Percentiles rank a stretch among this genome's conserved stretches.
phyloP scores from a whole-genome alignment of 2,113 vertebrate species.

The Aythya baeri region DNA sequence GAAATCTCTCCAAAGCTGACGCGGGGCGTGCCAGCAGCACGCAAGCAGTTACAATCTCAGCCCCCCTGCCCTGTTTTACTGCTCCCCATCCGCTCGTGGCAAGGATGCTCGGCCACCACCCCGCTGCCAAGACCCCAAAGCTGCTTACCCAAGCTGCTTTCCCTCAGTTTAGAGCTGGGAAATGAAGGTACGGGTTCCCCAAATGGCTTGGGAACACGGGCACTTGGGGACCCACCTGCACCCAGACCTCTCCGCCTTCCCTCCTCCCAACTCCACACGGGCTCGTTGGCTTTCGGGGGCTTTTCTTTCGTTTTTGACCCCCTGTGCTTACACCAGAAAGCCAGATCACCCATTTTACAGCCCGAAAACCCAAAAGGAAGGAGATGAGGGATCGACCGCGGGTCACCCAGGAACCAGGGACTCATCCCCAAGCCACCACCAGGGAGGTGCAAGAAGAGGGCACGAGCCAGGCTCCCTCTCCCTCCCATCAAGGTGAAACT shows the following conservation, averaged over 20 bases:
- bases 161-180: neutral
- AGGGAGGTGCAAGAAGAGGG: no score
- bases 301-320: neutral
- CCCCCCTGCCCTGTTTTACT: neutral
- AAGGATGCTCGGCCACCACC: neutral
- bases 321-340: neutral
- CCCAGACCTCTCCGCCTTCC: neutral
- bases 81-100: neutral
- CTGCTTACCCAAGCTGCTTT: fast-evolving
- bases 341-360: neutral
- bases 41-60: neutral
- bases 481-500: neutral
- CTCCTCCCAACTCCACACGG: neutral
- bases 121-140: neutral
- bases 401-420: neutral
- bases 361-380: fast-evolving
- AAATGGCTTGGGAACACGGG: neutral
- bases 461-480: neutral
- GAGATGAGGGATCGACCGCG: neutral
- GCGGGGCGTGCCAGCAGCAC: no score
- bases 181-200: neutral
- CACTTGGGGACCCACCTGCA: neutral
- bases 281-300: neutral
- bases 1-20: neutral
- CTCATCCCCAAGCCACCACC: neutral